Conservation (phyloP, 2,888 invertebrate species). For the Archips xylosteana region DNA sequence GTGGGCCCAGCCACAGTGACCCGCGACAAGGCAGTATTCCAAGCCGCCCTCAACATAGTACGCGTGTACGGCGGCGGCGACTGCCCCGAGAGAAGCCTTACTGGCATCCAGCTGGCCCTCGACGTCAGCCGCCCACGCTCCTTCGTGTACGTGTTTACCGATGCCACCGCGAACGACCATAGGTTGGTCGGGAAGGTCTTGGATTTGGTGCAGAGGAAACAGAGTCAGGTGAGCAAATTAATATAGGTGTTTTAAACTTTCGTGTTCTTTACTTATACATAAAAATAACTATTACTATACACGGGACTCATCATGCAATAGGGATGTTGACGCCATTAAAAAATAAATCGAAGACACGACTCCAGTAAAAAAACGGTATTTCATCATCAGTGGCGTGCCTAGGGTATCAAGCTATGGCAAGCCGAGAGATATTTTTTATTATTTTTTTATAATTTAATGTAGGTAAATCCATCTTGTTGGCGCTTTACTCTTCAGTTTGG, state of each 20-base stretch:
- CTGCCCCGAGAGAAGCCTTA: slow-evolving; percentile 90
- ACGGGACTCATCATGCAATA: too few relatives aligned
- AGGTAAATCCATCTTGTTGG: too few relatives aligned
- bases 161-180: slow-evolving; percentile 90
- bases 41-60: slow-evolving; percentile 83
- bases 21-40: slow-evolving; percentile 86
- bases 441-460: too few relatives aligned
- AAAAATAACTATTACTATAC: too few relatives aligned
- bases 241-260: neutral
- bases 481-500: too few relatives aligned
- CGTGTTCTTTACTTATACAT: too few relatives aligned
- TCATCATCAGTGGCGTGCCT: too few relatives aligned
- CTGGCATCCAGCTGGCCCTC: slow-evolving; percentile 88
- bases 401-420: too few relatives aligned
- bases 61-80: slow-evolving; percentile 89
- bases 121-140: slow-evolving; percentile 88
- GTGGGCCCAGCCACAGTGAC: slow-evolving; percentile 88
- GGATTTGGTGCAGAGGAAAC: slow-evolving; percentile 89
- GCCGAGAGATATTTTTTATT: too few relatives aligned
- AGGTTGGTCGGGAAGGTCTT: slow-evolving; percentile 86
- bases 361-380: too few relatives aligned
- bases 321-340: too few relatives aligned
- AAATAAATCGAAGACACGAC: too few relatives aligned
- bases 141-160: slow-evolving; percentile 91
- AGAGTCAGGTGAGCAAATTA: slow-evolving; percentile 86